These are phyloP conservation scores for Emydoidea blandingii DNA, from an alignment of 2,797 vertebrate genomes.

Conservation along the genomic window DNA sequence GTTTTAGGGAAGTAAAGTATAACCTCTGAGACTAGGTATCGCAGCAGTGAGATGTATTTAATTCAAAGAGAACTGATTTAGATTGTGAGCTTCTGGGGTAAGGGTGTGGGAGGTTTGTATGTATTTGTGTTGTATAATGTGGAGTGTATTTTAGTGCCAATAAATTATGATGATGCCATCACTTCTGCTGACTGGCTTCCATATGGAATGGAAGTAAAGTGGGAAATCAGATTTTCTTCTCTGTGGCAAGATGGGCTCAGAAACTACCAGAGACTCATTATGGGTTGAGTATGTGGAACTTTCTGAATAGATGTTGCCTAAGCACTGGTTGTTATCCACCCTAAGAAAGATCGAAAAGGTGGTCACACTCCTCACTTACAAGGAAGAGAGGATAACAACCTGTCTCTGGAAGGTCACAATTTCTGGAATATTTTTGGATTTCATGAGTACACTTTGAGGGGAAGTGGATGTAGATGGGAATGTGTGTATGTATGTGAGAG, in stretches of 20 bases:
- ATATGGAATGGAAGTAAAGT: background rate
- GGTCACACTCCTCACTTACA: background rate
- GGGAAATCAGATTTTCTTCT: background rate
- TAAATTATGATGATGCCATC: background rate
- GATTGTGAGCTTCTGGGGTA: background rate
- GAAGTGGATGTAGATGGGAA: background rate
- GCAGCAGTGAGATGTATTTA: background rate
- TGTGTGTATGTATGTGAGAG: background rate
- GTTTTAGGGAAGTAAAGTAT: background rate
- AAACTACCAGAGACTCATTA: accelerated
- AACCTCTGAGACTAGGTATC: background rate
- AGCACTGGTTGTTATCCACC: background rate
- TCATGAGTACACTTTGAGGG: background rate
- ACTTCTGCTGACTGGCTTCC: background rate
- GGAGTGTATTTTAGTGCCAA: background rate
- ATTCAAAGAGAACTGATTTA: background rate
- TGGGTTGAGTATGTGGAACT: background rate
- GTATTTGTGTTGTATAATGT: background rate
- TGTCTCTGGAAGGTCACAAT: background rate
- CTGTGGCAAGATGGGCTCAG: background rate
- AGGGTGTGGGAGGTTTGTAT: background rate
- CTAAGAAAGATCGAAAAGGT: background rate
- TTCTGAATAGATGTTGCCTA: background rate
- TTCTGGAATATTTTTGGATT: background rate
- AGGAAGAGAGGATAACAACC: background rate